phyloP scores from a whole-genome alignment of 2,888 invertebrate genomes.

The Agrilus mali region DNA sequence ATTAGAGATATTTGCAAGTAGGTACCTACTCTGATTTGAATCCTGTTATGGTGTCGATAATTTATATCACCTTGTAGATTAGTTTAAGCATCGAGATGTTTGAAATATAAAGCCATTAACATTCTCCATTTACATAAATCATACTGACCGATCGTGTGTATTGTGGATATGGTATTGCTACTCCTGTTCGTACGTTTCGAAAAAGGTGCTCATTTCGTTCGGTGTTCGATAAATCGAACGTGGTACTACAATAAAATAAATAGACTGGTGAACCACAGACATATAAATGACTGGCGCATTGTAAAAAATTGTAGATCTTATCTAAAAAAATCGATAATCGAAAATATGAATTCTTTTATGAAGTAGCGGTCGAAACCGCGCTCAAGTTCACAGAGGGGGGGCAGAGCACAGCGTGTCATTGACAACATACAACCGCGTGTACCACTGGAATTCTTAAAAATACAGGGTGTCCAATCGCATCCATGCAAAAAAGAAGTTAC shows the following conservation, averaged over 20 bases:
- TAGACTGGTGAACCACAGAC: constrained; percentile 16
- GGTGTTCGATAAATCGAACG: constrained; percentile 6
- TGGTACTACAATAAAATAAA: constrained; percentile 12
- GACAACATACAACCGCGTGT: constrained; percentile 7
- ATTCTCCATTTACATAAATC: too few species aligned
- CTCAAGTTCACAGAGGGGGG: constrained; percentile 20
- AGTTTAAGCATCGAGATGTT: too few species aligned
- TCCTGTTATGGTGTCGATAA: too few species aligned
- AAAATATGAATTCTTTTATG: constrained; percentile 32
- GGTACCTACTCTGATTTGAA: too few species aligned
- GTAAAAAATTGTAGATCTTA: constrained; percentile 32
- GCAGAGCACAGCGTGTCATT: constrained; percentile 17
- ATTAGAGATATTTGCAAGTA: too few species aligned
- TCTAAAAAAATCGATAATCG: constrained; percentile 33
- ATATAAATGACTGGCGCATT: constrained; percentile 27
- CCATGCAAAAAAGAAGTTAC: too few species aligned
- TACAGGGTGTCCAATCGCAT: too few species aligned
- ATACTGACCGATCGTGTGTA: not conserved
- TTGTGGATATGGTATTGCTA: not conserved
- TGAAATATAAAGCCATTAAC: too few species aligned
- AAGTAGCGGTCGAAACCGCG: constrained; percentile 21
- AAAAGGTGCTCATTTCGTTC: not conserved
- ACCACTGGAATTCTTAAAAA: constrained; percentile 1
- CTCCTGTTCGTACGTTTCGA: too few species aligned
- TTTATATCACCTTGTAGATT: too few species aligned